These are phyloP conservation scores for Podargus strigoides DNA, from an alignment of 2,797 vertebrate genomes.

Conservation along the genomic window DNA sequence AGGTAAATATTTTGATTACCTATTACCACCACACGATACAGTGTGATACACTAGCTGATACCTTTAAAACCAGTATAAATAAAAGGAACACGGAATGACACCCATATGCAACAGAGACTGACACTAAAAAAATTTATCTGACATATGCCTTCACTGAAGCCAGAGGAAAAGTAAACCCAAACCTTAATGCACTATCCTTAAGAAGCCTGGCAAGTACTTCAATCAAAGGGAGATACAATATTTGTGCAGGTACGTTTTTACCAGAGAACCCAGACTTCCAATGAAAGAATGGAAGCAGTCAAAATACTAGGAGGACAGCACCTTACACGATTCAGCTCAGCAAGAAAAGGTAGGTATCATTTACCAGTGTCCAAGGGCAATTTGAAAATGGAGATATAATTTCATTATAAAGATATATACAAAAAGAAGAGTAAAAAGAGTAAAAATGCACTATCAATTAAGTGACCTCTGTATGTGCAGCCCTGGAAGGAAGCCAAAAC, in stretches of 20 bases:
- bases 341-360: neutral
- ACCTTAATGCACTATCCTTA: neutral
- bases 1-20: neutral
- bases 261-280: neutral
- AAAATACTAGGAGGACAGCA: neutral
- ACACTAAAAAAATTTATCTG: neutral
- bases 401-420: neutral
- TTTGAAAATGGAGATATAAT: neutral
- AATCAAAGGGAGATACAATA: neutral
- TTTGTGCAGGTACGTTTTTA: neutral
- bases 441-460: neutral
- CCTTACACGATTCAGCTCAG: neutral
- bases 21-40: neutral
- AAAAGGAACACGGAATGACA: neutral
- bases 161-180: accelerated
- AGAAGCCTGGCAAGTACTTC: neutral
- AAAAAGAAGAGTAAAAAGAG: neutral
- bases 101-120: neutral
- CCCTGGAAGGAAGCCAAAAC: neutral
- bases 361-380: accelerated
- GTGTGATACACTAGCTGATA: neutral
- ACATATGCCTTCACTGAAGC: neutral
- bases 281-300: neutral
- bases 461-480: neutral
- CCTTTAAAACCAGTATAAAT: neutral